Evolutionary conservation across 2,888 invertebrate genomes (phyloP).

Genomic region (Acanthococcus lagerstroemiae): DNA sequence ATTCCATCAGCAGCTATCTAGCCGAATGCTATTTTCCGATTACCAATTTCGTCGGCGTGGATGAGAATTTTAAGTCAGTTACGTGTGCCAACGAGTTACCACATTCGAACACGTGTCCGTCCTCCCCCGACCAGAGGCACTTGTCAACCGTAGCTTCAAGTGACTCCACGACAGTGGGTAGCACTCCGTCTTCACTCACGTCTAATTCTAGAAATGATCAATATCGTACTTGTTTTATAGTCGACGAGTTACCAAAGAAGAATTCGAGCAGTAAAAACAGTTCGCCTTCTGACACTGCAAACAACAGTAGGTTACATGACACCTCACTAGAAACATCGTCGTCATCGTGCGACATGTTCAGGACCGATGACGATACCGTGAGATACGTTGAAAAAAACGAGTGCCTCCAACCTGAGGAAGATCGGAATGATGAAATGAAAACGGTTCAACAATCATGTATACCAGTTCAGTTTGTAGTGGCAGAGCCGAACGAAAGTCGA

Average conservation of each 20-base stretch:
- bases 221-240: conserved; percentile 32
- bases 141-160: background rate
- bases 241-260: conserved; percentile 33
- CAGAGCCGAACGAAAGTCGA: background rate
- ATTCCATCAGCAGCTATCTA: conserved; percentile 20
- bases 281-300: background rate
- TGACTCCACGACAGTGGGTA: too few relatives aligned
- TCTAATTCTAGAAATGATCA: background rate
- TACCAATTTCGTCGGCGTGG: background rate
- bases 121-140: background rate
- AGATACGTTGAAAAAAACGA: background rate
- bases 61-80: background rate
- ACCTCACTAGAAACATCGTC: background rate
- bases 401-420: background rate
- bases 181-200: background rate
- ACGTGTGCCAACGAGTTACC: background rate
- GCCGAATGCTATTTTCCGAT: conserved; percentile 28
- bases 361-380: background rate
- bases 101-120: background rate
- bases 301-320: too few relatives aligned
- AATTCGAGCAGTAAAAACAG: background rate
- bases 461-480: background rate
- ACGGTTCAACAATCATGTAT: too few relatives aligned
- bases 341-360: background rate
- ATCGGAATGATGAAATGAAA: too few relatives aligned